These are phyloP conservation scores for Plumapathes pennacea DNA, from an alignment of 92 coral and sea anemone genomes.

Conservation along the genomic window DNA sequence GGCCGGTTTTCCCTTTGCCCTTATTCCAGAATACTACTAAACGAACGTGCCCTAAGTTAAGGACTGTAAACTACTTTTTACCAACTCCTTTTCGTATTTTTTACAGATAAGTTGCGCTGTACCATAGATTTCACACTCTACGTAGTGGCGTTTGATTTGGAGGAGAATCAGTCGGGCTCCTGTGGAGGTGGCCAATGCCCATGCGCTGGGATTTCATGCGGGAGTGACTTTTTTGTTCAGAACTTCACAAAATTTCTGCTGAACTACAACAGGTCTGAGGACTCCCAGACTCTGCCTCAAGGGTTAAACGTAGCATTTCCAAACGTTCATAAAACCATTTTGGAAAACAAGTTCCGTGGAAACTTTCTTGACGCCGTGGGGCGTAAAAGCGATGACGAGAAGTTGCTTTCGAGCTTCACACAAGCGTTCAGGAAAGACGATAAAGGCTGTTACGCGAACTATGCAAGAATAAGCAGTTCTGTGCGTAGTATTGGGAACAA, in stretches of 20 bases:
- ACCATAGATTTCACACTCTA: conserved; percentile 49
- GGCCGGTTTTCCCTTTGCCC: background rate
- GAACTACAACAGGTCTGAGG: conserved; percentile 45
- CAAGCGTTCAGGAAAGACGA: conserved; percentile 13
- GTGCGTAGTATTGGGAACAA: no score
- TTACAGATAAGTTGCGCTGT: conserved; percentile 30
- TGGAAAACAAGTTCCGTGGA: conserved; percentile 12
- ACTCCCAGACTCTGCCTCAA: conserved; percentile 12
- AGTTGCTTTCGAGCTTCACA: conserved; percentile 5
- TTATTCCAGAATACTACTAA: background rate
- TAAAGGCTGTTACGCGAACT: background rate
- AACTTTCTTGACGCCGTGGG: conserved; percentile 41
- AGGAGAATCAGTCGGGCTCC: conserved; percentile 33
- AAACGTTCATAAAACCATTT: background rate
- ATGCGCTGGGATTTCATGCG: conserved; percentile 33
- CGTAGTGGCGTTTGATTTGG: conserved; percentile 73
- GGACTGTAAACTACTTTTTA: background rate
- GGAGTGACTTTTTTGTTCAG: conserved; percentile 35
- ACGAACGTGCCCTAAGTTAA: background rate
- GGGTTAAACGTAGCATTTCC: background rate
- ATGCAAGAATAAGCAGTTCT: conserved; percentile 1
- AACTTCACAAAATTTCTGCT: conserved; percentile 38
- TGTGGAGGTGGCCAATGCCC: conserved; percentile 10
- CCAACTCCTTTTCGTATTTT: background rate
- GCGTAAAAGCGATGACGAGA: background rate